Evolutionary conservation across 2,113 vertebrate genomes (phyloP).

Genomic region (Helogale parvula): DNA sequence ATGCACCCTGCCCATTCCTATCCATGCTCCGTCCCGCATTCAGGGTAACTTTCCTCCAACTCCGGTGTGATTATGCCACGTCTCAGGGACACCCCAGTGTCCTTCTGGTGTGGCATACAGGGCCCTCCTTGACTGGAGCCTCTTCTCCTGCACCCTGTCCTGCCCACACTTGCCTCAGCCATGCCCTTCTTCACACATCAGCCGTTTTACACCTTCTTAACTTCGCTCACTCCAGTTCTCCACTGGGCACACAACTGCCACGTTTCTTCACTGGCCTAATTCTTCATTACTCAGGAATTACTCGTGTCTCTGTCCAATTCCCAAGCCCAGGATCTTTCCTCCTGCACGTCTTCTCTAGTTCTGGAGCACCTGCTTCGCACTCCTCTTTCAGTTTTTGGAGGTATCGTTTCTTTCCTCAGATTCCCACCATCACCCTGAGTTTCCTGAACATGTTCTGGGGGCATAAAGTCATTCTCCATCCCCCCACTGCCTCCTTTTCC

Average conservation of each 20-base stretch:
- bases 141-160: not conserved
- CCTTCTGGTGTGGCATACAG: not conserved
- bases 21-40: not conserved
- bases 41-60: not conserved
- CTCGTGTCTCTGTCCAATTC: fast-evolving
- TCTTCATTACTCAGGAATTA: not conserved
- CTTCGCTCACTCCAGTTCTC: not conserved
- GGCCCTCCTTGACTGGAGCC: not conserved
- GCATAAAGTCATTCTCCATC: not conserved
- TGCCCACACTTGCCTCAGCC: not conserved
- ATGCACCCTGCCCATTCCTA: too few relatives aligned
- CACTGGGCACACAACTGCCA: not conserved
- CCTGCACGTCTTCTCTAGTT: fast-evolving
- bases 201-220: not conserved
- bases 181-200: not conserved
- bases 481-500: not conserved
- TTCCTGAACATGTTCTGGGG: not conserved
- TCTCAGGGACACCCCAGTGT: fast-evolving
- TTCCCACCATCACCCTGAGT: not conserved
- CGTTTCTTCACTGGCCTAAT: not conserved
- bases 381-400: not conserved
- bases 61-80: too few relatives aligned
- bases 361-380: not conserved
- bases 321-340: not conserved
- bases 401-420: not conserved